These are phyloP conservation scores for Corydoras maculifer DNA, from an alignment of 2,113 vertebrate genomes.

Conservation along the genomic window DNA sequence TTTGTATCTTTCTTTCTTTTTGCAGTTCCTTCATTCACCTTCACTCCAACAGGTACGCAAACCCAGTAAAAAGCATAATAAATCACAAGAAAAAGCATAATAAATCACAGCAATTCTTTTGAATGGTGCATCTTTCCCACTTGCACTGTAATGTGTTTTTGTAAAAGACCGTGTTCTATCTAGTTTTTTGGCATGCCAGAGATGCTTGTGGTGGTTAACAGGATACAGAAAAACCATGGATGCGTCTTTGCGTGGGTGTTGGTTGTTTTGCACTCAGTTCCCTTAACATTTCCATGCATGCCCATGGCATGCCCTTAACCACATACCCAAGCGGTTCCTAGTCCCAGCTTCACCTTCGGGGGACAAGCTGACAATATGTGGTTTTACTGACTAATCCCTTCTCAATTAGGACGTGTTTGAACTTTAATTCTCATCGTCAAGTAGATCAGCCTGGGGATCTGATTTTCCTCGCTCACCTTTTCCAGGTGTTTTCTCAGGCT, in stretches of 20 bases:
- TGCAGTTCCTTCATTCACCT: conserved; percentile 98
- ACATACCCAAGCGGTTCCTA: conserved; percentile 15
- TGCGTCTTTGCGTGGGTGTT: background rate
- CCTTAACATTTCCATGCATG: conserved; percentile 9
- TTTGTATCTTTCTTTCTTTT: conserved; percentile 8
- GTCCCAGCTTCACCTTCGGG: background rate
- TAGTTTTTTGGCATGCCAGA: conserved; percentile 11
- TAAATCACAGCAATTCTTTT: background rate
- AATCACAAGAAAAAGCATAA: background rate
- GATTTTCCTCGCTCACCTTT: background rate
- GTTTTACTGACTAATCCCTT: conserved; percentile 24
- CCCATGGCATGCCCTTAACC: conserved; percentile 9
- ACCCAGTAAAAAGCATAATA: conserved; percentile 1
- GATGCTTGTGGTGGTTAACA: conserved; percentile 25
- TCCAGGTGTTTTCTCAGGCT: conserved; percentile 10
- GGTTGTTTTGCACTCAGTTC: background rate
- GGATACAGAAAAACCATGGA: background rate
- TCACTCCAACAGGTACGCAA: conserved; percentile 96
- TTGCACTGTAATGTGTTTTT: background rate
- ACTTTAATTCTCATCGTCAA: conserved; percentile 24
- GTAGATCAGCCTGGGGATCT: conserved; percentile 8
- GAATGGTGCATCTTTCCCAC: background rate
- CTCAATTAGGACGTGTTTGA: conserved; percentile 26
- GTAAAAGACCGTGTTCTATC: background rate
- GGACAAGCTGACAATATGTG: conserved; percentile 11